A percentile compares a stretch with the other conserved stretches of the same genome.
Conservation (phyloP, 1,140 invertebrate genomes). For the Danaus melanippus region DNA sequence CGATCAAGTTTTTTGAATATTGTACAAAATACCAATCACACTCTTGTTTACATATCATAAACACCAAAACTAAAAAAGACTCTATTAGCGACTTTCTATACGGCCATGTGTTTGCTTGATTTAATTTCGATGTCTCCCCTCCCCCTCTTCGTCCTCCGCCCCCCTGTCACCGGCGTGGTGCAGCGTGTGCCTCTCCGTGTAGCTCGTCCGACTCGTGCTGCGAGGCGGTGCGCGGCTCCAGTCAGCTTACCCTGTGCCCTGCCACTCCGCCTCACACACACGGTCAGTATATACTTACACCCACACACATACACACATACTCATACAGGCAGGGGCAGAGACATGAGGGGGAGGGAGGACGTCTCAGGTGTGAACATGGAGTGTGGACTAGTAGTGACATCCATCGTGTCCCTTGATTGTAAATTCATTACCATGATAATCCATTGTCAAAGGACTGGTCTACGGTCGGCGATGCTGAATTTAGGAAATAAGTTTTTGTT, state of each 20-base stretch:
- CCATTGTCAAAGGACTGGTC: background rate
- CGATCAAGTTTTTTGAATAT: no score
- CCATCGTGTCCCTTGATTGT: no score
- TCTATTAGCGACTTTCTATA: no score
- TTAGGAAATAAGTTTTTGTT: no score
- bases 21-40: no score
- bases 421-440: background rate
- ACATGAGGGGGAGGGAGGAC: slow-evolving; percentile 11
- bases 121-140: no score
- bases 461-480: slow-evolving; percentile 17
- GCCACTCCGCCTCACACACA: slow-evolving; percentile 34
- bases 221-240: slow-evolving; percentile 18
- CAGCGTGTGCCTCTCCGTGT: slow-evolving; percentile 11
- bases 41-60: no score
- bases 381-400: background rate
- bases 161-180: slow-evolving; percentile 4
- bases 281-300: slow-evolving; percentile 6
- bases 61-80: no score
- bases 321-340: slow-evolving; percentile 1
- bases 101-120: no score
- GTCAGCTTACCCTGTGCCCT: slow-evolving; percentile 48
- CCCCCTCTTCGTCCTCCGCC: no score
- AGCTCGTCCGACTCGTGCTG: no score
- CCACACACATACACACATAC: slow-evolving; percentile 16
- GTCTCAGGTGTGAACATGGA: no score